Evolutionary conservation across 2,888 invertebrate genomes (phyloP), one percentile per base, ranked within the genome.

Genomic region (Cephus spinipes): DNA sequence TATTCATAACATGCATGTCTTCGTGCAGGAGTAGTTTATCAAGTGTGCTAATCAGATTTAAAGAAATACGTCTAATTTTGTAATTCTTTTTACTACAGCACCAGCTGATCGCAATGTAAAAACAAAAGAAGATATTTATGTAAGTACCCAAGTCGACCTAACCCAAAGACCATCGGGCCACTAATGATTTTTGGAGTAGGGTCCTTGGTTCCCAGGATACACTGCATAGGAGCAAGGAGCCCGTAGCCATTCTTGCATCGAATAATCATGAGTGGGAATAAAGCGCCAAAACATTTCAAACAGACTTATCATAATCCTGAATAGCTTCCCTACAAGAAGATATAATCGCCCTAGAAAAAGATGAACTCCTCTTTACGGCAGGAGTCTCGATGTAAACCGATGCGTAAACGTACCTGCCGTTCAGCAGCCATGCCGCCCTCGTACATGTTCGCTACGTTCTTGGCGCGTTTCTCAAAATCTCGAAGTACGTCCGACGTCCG

Each of bases 351-450:
- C 23, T 55, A 23, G 23, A 23, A 55, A 55, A 23, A 9, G 1
- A 55, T 23, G 9, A 55, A 2, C 55, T 23, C 23, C 55, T 23
- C 9, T 55, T 2, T 23, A 23, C 23, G 55, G 55, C 23, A 55
- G 55, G 9, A 55, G 55, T 6, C 55, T 23, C 9, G 55, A 55
- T 23, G 23, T 55, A 55, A 23, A 55, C 55, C 55, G 55, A 23
- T 55, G 55, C 55, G 55, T 55, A 78, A 80, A 84, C 88, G 81
- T 91, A 91, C 91, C 91, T 91, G 90, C 83, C 90, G 88, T 81
- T 90, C 90, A 84, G 89, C 88, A 85, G 87, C 87, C 88, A 91
- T 89, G 86, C 89, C 88, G 86, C 89, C 90, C 84, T 90, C 90
- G 87, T 91, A 91, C 91, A 91, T 91, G 84, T 86, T 90, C 55